phyloP scores from a whole-genome alignment of 2,797 vertebrate genomes.

The Coregonus suidteri region DNA sequence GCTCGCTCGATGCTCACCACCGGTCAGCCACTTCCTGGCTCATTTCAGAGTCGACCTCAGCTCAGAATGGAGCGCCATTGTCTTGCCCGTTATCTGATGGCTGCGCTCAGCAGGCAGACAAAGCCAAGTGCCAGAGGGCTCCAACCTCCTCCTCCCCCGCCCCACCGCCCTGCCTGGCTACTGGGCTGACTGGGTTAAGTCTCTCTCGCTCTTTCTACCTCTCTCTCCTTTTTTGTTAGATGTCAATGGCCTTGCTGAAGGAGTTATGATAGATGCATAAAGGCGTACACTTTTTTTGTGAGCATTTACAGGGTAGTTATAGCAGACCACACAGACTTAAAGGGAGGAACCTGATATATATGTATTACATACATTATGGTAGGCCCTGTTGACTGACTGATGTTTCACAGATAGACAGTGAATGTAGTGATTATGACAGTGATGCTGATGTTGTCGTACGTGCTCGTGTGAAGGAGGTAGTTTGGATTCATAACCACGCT shows the following conservation, averaged over 20 bases:
- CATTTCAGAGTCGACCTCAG: conserved; percentile 74
- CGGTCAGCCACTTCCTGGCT: conserved; percentile 76
- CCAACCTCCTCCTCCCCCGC: conserved; percentile 29
- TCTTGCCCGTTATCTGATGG: conserved; percentile 84
- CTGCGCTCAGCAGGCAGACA: conserved; percentile 75
- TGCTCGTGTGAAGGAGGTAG: neutral
- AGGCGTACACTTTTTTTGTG: neutral
- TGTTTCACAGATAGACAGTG: neutral
- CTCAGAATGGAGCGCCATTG: conserved; percentile 80
- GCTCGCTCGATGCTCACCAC: conserved; percentile 63
- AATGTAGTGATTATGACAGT: neutral
- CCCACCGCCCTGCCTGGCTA: conserved; percentile 14
- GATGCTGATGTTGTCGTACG: neutral
- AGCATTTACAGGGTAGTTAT: neutral
- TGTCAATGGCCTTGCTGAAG: conserved; percentile 40
- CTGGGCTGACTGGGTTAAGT: conserved; percentile 38
- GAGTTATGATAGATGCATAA: conserved; percentile 33
- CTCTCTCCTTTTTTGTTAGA: conserved; percentile 10
- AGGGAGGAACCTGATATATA: conserved; percentile 16
- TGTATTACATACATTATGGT: neutral
- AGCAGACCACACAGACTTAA: conserved; percentile 12
- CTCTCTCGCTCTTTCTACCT: conserved; percentile 32
- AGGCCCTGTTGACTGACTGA: neutral
- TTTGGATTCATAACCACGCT: too few relatives aligned
- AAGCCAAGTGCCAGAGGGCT: conserved; percentile 71